Base-by-base conservation (phyloP, 2,888 invertebrate species). In the Euplexia lucipara region DNA sequence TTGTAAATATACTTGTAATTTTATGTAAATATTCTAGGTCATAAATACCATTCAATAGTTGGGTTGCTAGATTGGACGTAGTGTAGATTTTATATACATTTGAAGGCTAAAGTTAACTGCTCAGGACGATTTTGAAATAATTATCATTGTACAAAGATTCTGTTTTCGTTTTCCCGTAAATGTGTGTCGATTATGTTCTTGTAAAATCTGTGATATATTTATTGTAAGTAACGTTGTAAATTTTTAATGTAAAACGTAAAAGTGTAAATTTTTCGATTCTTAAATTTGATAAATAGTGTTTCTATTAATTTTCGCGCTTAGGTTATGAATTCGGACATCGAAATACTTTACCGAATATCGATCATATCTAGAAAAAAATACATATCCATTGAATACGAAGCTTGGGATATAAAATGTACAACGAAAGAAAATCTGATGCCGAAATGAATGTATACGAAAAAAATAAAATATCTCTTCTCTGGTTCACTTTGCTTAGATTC, bases 151-250 rank as follows among this genome's bases (percentile, higher is more conserved):
- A 79, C 66, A 80, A 79, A 83, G 63, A 60, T 83, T 85, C 81
- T 77, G 80, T 78, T 82, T 75, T 70, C 48, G 56, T 75, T 72
- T 74, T 39, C 58, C 65, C 73, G 69, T 81, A 74, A 76, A 65
- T 86, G 83, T 86, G 87, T 89, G 86, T 90, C 84, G 64, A 72
- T 87, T 91, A 86, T 78, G 82, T 89, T 93, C 91, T 92, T 94
- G 93, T 95, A 94, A 91, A 92, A 93, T 95, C 95, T 95, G 95
- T 95, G 95, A 95, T 95, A 95, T 95, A 95, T 95, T 94, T 95
- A 95, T 93, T 92, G 89, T 95, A 95, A 95, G 94, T 90, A 89
- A 83, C 76, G 70, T 87, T 94, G 92, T 93, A 94, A 88, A 93
- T 91, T 88, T 82, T 87, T 42, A 89, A 82, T 88, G 75, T 91